phyloP scores from a whole-genome alignment of 2,797 vertebrate genomes.

The Myripristis murdjan region DNA sequence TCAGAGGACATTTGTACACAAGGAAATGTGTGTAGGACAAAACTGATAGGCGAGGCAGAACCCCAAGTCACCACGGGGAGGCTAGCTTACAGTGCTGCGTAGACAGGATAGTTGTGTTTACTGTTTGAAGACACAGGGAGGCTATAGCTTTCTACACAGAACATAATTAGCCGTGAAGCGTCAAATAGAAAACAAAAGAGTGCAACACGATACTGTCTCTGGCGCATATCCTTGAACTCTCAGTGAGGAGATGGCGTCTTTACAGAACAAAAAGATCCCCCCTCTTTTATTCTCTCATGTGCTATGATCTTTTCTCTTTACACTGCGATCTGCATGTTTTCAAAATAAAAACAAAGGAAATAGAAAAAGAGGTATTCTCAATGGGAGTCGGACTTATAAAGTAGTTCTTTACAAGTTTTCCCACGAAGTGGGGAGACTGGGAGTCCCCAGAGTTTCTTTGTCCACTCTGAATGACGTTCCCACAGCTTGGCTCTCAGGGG shows the following conservation, averaged over 20 bases:
- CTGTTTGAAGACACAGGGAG: slow-evolving; percentile 68
- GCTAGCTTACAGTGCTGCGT: slow-evolving; percentile 38
- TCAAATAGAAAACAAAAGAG: slow-evolving; percentile 72
- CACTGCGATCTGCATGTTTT: slow-evolving; percentile 67
- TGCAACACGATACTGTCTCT: slow-evolving; percentile 63
- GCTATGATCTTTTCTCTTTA: slow-evolving; percentile 69
- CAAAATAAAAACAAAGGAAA: slow-evolving; percentile 71
- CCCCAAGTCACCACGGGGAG: slow-evolving; percentile 52
- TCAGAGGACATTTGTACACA: slow-evolving; percentile 81
- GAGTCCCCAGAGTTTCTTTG: slow-evolving; percentile 76
- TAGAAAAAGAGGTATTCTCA: slow-evolving; percentile 47
- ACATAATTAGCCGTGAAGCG: slow-evolving; percentile 72
- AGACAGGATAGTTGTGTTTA: slow-evolving; percentile 60
- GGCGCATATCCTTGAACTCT: slow-evolving; percentile 73
- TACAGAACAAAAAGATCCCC: slow-evolving; percentile 65
- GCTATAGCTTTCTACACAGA: slow-evolving; percentile 63
- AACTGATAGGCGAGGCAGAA: slow-evolving; percentile 57
- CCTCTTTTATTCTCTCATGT: slow-evolving; percentile 57
- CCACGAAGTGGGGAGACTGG: slow-evolving; percentile 56
- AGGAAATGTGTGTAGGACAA: slow-evolving; percentile 81
- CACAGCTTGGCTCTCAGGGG: slow-evolving; percentile 60
- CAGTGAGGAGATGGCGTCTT: slow-evolving; percentile 59
- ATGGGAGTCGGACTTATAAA: slow-evolving; percentile 54
- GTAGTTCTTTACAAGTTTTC: slow-evolving; percentile 69
- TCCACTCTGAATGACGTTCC: slow-evolving; percentile 76